These are phyloP conservation scores for Glandiceps talaboti DNA, from an alignment of 53 echinoderm and acorn worm species.

Conservation along the genomic window DNA sequence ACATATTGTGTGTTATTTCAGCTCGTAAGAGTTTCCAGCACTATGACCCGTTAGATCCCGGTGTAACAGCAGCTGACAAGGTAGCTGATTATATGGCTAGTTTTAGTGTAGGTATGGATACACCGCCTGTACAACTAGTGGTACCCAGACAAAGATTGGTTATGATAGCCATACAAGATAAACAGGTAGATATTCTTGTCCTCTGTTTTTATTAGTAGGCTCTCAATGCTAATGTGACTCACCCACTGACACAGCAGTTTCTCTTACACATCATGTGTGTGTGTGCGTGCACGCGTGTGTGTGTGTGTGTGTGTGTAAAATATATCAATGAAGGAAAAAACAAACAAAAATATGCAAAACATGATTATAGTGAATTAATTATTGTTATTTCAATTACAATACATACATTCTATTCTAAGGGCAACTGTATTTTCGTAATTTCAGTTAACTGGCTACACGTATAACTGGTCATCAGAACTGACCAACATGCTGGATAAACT, in stretches of 20 bases:
- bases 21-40: conserved; percentile 84
- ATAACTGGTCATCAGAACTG: conserved; percentile 85
- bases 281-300: not conserved
- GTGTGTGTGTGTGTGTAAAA: too few species aligned
- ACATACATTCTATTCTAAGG: too few species aligned
- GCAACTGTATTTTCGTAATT: not conserved
- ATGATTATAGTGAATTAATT: too few species aligned
- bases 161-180: not conserved
- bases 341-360: too few species aligned
- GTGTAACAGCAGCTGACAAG: not conserved
- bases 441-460: conserved; percentile 57
- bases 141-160: conserved; percentile 66
- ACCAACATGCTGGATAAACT: conserved; percentile 39
- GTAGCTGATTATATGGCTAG: conserved; percentile 17
- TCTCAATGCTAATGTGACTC: too few species aligned
- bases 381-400: too few species aligned
- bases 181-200: not conserved
- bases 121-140: conserved; percentile 26
- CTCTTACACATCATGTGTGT: not conserved
- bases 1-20: too few species aligned
- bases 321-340: too few species aligned
- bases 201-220: too few species aligned
- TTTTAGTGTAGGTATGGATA: conserved; percentile 22
- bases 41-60: conserved; percentile 58
- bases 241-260: too few species aligned